Percentiles rank a stretch among this genome's conserved stretches.
These are phyloP conservation scores for Emys orbicularis DNA, from an alignment of 2,797 vertebrate genomes.

Conservation along the genomic window DNA sequence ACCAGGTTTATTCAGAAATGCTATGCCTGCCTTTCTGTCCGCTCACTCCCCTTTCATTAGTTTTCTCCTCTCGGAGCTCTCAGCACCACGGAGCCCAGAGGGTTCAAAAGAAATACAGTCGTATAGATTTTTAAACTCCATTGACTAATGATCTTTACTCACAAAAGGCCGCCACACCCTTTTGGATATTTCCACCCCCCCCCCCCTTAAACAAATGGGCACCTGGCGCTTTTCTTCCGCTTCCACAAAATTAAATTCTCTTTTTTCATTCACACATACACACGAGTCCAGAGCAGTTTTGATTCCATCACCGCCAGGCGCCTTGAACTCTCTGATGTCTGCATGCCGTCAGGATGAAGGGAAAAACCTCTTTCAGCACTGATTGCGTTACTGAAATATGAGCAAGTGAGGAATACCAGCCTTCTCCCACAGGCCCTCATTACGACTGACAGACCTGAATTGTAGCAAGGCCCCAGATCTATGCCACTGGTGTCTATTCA, in stretches of 20 bases:
- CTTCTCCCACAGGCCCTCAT: background rate
- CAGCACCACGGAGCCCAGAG: background rate
- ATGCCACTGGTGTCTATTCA: background rate
- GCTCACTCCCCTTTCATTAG: accelerated
- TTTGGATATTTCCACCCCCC: background rate
- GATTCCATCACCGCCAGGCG: background rate
- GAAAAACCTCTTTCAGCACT: background rate
- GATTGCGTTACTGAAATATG: background rate
- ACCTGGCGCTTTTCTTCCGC: background rate
- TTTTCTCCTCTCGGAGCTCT: background rate
- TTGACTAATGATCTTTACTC: background rate
- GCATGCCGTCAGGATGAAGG: background rate
- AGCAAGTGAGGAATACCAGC: background rate
- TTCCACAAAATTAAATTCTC: background rate
- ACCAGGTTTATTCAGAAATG: background rate
- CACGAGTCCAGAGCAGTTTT: background rate
- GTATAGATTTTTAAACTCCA: background rate
- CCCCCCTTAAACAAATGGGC: background rate
- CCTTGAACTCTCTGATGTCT: background rate
- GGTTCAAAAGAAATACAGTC: background rate
- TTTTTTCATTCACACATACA: background rate
- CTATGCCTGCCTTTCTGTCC: background rate
- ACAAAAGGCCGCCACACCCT: background rate
- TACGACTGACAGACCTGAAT: background rate
- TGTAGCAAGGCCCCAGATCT: background rate